A percentile compares a stretch with the other conserved stretches of the same genome.
phyloP scores from a whole-genome alignment of 1,140 invertebrate genomes.

The Tetramorium simillimum region DNA sequence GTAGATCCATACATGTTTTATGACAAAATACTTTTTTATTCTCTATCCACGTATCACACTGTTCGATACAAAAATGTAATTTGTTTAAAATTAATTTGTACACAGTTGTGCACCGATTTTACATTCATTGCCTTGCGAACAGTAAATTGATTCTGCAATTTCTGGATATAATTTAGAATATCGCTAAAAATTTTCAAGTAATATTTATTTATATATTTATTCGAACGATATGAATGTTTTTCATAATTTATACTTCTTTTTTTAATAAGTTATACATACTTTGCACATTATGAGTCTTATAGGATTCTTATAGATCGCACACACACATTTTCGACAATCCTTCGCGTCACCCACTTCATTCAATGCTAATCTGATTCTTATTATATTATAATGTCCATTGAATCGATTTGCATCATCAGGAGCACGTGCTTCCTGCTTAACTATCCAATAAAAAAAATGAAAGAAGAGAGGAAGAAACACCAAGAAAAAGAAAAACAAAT shows the following conservation, averaged over 20 bases:
- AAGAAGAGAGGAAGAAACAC: background rate
- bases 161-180: background rate
- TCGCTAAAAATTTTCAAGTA: background rate
- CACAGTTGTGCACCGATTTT: background rate
- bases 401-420: conserved; percentile 76
- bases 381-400: conserved; percentile 85
- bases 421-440: conserved; percentile 74
- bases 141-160: background rate
- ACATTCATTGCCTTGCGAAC: background rate
- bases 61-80: background rate
- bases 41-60: background rate
- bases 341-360: conserved; percentile 83
- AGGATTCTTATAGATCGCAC: conserved; percentile 65
- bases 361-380: conserved; percentile 86
- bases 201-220: conserved; percentile 14
- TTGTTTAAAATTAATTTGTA: background rate
- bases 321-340: conserved; percentile 77
- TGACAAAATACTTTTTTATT: background rate
- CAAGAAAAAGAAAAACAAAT: background rate
- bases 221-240: background rate
- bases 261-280: conserved; percentile 67
- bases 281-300: conserved; percentile 64
- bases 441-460: background rate
- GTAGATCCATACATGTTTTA: background rate
- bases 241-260: background rate